Percentiles rank a stretch among this genome's conserved stretches.
These are phyloP conservation scores for Cyrtonyx montezumae DNA, from an alignment of 2,113 vertebrate genomes.

Conservation along the genomic window DNA sequence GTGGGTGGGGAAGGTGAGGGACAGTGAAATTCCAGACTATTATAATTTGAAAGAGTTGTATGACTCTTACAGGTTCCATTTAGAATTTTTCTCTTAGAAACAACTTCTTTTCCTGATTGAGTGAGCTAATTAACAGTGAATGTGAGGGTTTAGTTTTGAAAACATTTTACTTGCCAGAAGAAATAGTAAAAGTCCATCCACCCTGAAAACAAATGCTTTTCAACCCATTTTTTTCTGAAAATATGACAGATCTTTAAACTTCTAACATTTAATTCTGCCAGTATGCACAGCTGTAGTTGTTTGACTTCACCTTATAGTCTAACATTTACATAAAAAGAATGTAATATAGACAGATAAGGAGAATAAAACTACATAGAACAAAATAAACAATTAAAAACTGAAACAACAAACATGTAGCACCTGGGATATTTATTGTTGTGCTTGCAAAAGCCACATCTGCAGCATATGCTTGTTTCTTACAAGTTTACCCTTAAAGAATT, in stretches of 20 bases:
- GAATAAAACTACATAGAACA: constrained; percentile 34
- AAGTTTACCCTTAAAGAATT: background rate
- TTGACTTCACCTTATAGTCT: constrained; percentile 58
- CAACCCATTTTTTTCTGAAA: constrained; percentile 15
- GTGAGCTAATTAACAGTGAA: background rate
- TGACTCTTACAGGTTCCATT: background rate
- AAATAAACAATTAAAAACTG: background rate
- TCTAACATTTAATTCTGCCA: constrained; percentile 34
- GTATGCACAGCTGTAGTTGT: constrained; percentile 61
- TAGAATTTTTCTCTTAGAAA: background rate
- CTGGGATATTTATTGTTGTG: constrained; percentile 41
- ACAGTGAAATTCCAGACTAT: background rate
- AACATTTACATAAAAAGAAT: constrained; percentile 59
- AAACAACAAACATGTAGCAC: constrained; percentile 2
- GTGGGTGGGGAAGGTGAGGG: background rate
- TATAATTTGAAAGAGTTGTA: background rate
- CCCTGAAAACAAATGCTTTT: background rate
- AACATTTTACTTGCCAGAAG: background rate
- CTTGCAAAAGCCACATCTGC: constrained; percentile 55
- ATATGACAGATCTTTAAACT: too few species aligned
- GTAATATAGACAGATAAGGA: constrained; percentile 56
- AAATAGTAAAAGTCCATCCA: background rate
- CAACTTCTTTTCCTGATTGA: background rate
- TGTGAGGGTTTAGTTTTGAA: background rate
- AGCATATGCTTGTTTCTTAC: constrained; percentile 50